Evolutionary conservation across 2,888 invertebrate species (phyloP), one percentile per base, ranked within the genome.

Genomic region (Phalangium opilio): DNA sequence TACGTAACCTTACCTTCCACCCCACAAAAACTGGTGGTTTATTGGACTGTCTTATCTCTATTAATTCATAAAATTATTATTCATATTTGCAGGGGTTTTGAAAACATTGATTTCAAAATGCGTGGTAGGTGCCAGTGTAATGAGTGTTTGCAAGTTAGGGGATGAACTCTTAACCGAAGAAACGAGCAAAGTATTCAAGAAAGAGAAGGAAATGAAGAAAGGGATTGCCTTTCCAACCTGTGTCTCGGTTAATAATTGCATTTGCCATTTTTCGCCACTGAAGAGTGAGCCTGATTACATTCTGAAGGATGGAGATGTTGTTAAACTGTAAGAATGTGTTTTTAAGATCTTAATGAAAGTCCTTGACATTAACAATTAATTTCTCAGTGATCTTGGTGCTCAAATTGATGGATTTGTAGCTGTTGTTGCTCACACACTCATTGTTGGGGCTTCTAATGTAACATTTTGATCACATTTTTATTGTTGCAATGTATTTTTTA

Each of bases 191-290:
- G 86, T 93, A 54, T 96, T 91, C 71, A 96, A 96, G 71, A 96
- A 93, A 64, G 93, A 96, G 65, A 98, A 96, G 65, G 91, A 95
- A 58, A 75, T 95, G 60, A 93, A 90, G 67, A 96, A 96, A 72
- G 95, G 93, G 59, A 87, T 96, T 64, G 95, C 98, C 36, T 98
- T 98, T 70, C 98, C 98, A 47, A 96, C 96, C 51, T 98, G 96
- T 71, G 78, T 99, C 54, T 96, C 95, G 17, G 83, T 93, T 48
- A 98, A 99, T 72, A 95, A 98, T 70, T 95, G 95, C 71, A 90
- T 98, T 67, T 98, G 98, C 69, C 98, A 99, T 69, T 98, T 82
- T 68, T 96, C 96, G 43, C 98, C 98, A 19, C 79, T 95, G 55
- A 81, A 82, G 58, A 87, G 84, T 68, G 98, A 98, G 71, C 75